Evolutionary conservation across 2,888 invertebrate species (phyloP), one percentile per base, ranked within the genome.

Genomic region (Eurois occulta): DNA sequence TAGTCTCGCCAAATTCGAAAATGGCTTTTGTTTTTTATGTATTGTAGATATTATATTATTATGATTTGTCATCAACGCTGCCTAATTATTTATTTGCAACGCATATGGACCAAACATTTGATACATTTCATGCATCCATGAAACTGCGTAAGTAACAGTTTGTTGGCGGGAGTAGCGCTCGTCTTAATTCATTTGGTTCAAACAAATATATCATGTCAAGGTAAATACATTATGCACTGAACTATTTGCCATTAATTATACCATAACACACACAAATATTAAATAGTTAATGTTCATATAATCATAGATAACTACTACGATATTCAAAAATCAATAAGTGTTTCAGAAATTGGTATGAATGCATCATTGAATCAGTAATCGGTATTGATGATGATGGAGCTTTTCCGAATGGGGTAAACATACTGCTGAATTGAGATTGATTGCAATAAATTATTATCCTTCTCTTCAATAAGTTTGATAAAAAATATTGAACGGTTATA

Each of bases 351-450:
- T 35, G n/a, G 76, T 87, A 67, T 78, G 55, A 78, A 75, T 72
- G 74, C 73, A 74, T 73, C 79, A 81, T 77, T 80, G 76, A 80
- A 80, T 82, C 73, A 62, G 75, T 89, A 85, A 89, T 89, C 80
- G 73, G 79, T 87, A 90, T 89, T 87, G 89, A 91, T 91, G 89
- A 91, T 91, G 89, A 76, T 68, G 28, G 75, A 75, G 65, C 66
- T 80, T 86, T 80, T 58, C 48, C 62, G 43, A 66, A 65, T 62
- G 58, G 38, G 43, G 72, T 55, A 79, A 79, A 78, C 55, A 24
- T 84, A 78, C 46, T 35, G 21, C 60, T 41, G 62, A 75, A 85
- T 79, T 73, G 71, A 83, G 67, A 85, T 77, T 79, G 60, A 87
- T 85, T 72, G 55, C 52, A 79, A 67, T 78, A 60, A 28, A 35